These are phyloP conservation scores for Opisthocomus hoazin DNA, from an alignment of 2,113 vertebrate genomes.

Conservation along the genomic window DNA sequence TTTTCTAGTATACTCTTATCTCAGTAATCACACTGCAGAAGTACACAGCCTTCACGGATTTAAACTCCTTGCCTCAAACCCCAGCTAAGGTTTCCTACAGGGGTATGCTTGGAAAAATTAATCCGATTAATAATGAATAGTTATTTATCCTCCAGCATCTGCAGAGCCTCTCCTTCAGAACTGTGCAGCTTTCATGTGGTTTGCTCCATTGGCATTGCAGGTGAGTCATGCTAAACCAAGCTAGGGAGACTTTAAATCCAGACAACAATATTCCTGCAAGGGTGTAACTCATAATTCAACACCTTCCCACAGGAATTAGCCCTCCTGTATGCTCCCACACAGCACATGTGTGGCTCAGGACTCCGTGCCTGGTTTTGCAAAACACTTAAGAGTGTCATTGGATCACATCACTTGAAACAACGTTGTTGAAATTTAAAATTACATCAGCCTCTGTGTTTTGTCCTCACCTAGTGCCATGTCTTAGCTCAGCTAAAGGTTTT, in stretches of 20 bases:
- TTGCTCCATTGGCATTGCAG: neutral
- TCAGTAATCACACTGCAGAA: neutral
- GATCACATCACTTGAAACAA: neutral
- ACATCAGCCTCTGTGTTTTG: neutral
- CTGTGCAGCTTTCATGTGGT: neutral
- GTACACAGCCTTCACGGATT: neutral
- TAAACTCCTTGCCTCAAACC: neutral
- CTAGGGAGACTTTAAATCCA: neutral
- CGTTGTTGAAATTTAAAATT: neutral
- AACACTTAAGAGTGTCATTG: neutral
- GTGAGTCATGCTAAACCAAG: neutral
- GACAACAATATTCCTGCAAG: neutral
- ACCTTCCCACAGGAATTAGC: neutral
- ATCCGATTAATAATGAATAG: neutral
- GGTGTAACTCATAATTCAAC: neutral
- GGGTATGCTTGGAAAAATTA: neutral
- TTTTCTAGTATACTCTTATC: neutral
- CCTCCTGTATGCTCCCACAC: neutral
- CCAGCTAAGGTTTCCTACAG: neutral
- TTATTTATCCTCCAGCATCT: neutral
- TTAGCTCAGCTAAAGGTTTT: neutral
- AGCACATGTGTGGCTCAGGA: fast-evolving
- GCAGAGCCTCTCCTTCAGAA: neutral
- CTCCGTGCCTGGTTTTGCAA: neutral
- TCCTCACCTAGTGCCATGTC: neutral